Base-by-base conservation (phyloP, 1,140 invertebrate genomes). In the Pseudomyrmex gracilis region DNA sequence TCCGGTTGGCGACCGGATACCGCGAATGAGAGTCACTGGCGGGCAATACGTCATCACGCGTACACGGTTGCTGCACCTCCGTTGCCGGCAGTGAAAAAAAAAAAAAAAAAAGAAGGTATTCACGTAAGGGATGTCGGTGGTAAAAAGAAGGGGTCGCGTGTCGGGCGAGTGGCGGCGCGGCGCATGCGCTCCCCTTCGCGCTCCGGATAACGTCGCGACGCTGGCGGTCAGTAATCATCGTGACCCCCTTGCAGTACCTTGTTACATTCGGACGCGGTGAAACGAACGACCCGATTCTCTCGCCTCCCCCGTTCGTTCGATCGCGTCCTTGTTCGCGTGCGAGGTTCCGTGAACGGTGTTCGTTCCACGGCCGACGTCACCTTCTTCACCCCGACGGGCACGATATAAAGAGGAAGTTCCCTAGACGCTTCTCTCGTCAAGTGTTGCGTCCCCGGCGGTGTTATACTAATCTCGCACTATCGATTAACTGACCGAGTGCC, bases 381-480 rank as follows among this genome's bases (percentile, higher is more conserved):
- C 49, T 47, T 58, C 55, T 45, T 57, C 43, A 5, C 2, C 49
- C 49, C 22, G 9, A 47, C 20, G 10, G 17, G 49, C 20, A 60
- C 22, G n/a, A 49, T 12, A 64, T 9, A n/a, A 34, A 57, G 64
- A 61, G 66, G 51, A 57, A 63, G 68, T 7, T 0, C 24, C 2
- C 15, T 78, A 22, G 73, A 49, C 10, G 17, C 58, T 61, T 61
- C 64, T 24, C 58, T 51, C 57, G 67, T 67, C 58, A 67, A 74
- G 60, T 82, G 64, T 83, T 34, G 57, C 77, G 67, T 34, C 61
- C 34, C 73, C 84, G 85, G 84, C 89, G 87, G 84, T 67, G 61
- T 90, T 86, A 87, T 87, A 87, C 88, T 91, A 90, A 92, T 92
- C 90, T 89, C 86, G 87, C 87, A 84, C 74, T 92, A 92, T 93